A percentile compares a stretch with the other conserved stretches of the same genome.
Conservation (phyloP, 2,888 invertebrate genomes). For the Ochropleura plecta region DNA sequence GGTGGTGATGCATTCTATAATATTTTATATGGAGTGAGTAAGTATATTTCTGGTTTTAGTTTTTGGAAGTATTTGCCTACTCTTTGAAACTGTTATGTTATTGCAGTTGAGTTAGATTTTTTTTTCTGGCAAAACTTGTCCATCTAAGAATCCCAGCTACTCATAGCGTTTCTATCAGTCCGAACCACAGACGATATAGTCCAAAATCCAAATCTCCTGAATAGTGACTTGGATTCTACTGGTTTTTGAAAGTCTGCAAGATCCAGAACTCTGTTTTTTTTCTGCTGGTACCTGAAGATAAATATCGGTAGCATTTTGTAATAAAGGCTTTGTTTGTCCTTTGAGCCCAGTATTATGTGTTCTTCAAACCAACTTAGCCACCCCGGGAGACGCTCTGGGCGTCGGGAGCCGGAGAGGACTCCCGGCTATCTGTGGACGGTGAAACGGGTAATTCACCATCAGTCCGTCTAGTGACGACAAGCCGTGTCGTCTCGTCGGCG, state of each 20-base stretch:
- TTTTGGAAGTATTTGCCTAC: not conserved
- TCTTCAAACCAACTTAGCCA: too few species aligned
- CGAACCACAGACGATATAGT: too few species aligned
- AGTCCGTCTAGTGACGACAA: too few species aligned
- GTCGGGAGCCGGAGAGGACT: too few species aligned
- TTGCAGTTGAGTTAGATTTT: not conserved
- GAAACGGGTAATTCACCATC: too few species aligned
- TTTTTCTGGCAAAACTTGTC: not conserved
- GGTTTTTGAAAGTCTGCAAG: not conserved
- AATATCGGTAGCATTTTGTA: not conserved
- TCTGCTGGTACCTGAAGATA: not conserved
- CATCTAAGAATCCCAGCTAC: too few species aligned
- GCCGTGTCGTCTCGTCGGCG: too few species aligned
- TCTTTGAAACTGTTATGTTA: not conserved
- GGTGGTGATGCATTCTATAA: not conserved
- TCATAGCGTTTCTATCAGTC: not conserved
- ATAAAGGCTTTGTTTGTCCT: not conserved
- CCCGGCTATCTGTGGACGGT: too few species aligned
- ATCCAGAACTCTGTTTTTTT: not conserved
- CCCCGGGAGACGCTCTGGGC: too few species aligned
- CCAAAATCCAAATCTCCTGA: too few species aligned
- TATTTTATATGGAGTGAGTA: not conserved
- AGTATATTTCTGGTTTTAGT: not conserved
- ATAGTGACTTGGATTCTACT: not conserved
- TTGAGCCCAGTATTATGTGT: not conserved